These are phyloP conservation scores for Salvelinus sp. DNA, from an alignment of 2,113 vertebrate genomes.

Conservation along the genomic window DNA sequence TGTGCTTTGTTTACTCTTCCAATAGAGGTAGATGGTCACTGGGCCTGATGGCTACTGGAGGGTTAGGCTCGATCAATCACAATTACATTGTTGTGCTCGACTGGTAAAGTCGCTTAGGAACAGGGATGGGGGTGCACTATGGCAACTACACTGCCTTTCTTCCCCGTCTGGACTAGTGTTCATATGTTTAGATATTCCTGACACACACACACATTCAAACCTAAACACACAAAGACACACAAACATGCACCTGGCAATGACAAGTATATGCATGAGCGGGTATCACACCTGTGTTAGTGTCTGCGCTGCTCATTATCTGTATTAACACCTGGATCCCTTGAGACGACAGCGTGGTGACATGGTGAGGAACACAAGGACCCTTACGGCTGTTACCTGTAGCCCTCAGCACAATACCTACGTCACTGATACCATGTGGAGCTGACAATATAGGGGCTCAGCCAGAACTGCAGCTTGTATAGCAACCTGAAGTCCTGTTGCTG, in stretches of 20 bases:
- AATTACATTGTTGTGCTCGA: conserved; percentile 61
- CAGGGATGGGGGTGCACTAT: background rate
- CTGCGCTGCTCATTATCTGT: background rate
- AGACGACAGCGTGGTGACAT: background rate
- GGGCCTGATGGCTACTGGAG: conserved; percentile 58
- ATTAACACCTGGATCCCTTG: background rate
- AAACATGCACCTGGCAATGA: background rate
- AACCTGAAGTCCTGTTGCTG: conserved; percentile 28
- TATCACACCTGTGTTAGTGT: background rate
- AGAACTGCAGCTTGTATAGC: conserved; percentile 17
- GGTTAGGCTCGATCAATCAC: conserved; percentile 62
- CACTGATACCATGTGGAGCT: conserved; percentile 33
- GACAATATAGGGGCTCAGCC: conserved; percentile 23
- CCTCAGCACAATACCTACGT: background rate
- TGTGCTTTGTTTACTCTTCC: conserved; percentile 75
- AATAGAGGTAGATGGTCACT: conserved; percentile 53
- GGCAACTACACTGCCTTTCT: background rate
- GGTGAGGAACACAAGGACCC: background rate
- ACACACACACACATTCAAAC: background rate
- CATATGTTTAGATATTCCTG: background rate
- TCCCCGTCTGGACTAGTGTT: background rate
- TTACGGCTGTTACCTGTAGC: background rate
- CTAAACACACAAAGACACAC: background rate
- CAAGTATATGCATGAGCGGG: background rate
- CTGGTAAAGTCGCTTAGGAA: conserved; percentile 9